Evolutionary conservation across 2,888 invertebrate genomes (phyloP).

Genomic region (Agrenia bidenticulata): DNA sequence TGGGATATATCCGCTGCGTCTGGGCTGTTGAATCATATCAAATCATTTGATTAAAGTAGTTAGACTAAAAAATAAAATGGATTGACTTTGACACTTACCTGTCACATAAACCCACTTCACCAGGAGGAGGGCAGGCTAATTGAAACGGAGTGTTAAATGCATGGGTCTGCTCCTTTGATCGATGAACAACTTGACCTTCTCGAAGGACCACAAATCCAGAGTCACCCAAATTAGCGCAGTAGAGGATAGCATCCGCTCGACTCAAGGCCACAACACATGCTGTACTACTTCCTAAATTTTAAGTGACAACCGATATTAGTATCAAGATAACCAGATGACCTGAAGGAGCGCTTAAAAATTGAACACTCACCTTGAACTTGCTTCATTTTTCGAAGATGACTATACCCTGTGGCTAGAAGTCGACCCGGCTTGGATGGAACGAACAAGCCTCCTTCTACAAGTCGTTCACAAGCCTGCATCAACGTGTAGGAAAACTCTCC

Average conservation of each 20-base stretch:
- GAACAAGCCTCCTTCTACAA: conserved; percentile 86
- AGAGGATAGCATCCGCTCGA: conserved; percentile 82
- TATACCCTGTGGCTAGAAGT: conserved; percentile 85
- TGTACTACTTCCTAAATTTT: conserved; percentile 82
- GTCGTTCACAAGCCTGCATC: conserved; percentile 91
- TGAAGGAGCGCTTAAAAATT: background rate
- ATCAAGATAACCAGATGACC: no score
- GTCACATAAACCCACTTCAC: conserved; percentile 85
- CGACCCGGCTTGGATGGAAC: conserved; percentile 82
- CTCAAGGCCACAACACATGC: conserved; percentile 94
- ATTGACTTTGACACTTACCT: conserved; percentile 61
- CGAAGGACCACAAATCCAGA: conserved; percentile 94
- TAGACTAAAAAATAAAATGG: background rate
- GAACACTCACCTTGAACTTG: conserved; percentile 76
- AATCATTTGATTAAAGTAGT: no score
- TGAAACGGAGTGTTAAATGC: conserved; percentile 99
- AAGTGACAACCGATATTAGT: background rate
- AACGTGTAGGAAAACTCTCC: conserved; percentile 91
- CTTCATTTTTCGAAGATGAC: conserved; percentile 87
- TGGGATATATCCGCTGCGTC: conserved; percentile 86
- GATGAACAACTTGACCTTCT: conserved; percentile 80
- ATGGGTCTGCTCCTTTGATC: conserved; percentile 95
- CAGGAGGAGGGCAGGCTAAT: conserved; percentile 88
- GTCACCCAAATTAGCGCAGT: conserved; percentile 98
- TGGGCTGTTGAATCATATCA: conserved; percentile 63